phyloP scores from a whole-genome alignment of 2,797 vertebrate species.

The Trachurus trachurus region DNA sequence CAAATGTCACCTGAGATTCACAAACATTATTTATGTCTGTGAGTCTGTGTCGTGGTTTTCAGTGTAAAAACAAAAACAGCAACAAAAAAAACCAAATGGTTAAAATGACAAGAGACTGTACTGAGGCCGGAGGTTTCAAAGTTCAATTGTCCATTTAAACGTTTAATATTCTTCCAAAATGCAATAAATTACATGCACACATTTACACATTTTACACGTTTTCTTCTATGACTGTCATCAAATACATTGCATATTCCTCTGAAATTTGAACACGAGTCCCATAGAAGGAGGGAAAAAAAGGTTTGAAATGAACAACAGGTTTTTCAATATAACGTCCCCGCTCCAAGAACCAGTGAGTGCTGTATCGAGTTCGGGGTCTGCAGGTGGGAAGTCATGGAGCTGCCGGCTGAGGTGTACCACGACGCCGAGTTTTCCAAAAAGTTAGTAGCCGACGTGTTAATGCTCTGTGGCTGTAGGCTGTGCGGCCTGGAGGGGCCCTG shows the following conservation, averaged over 20 bases:
- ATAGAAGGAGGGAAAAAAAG: slow-evolving; percentile 80
- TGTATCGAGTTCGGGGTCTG: slow-evolving; percentile 94
- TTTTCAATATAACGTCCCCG: slow-evolving; percentile 98
- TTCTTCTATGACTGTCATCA: slow-evolving; percentile 91
- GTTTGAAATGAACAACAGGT: slow-evolving; percentile 69
- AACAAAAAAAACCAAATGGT: background rate
- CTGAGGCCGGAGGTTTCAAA: slow-evolving; percentile 92
- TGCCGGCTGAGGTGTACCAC: slow-evolving; percentile 91
- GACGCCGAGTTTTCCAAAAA: slow-evolving; percentile 96
- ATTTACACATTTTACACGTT: slow-evolving; percentile 95
- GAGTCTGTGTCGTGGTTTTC: slow-evolving; percentile 61
- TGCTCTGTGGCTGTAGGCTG: slow-evolving; percentile 92
- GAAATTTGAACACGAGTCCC: slow-evolving; percentile 93
- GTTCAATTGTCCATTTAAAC: slow-evolving; percentile 93
- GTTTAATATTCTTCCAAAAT: slow-evolving; percentile 95
- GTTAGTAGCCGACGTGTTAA: slow-evolving; percentile 92
- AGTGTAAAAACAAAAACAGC: slow-evolving; percentile 40
- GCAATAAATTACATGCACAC: slow-evolving; percentile 99
- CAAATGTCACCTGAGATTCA: slow-evolving; percentile 55
- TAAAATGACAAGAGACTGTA: slow-evolving; percentile 74
- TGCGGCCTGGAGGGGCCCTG: slow-evolving; percentile 94
- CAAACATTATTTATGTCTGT: slow-evolving; percentile 29
- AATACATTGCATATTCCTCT: slow-evolving; percentile 95
- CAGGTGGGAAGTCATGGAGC: slow-evolving; percentile 92
- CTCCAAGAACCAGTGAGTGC: slow-evolving; percentile 95